Evolutionary conservation across 2,888 invertebrate genomes (phyloP).

Genomic region (Petrolisthes manimaculis): DNA sequence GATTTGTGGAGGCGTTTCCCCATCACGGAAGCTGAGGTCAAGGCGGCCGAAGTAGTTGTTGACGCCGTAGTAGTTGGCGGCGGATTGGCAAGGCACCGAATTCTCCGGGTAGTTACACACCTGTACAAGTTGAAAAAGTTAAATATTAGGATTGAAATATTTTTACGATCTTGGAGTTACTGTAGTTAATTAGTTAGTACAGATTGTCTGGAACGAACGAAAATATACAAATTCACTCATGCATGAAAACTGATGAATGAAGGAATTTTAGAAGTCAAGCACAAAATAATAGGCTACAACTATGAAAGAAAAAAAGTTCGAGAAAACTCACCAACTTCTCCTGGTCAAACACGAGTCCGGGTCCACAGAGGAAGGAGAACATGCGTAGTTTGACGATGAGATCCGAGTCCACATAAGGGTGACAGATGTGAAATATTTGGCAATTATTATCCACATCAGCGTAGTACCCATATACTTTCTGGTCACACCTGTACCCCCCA

Average conservation of each 20-base stretch:
- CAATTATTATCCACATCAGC: conserved; percentile 42
- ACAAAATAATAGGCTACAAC: background rate
- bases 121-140: background rate
- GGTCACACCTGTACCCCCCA: conserved; percentile 23
- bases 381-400: conserved; percentile 37
- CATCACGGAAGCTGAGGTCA: conserved; percentile 61
- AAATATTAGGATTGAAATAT: background rate
- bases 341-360: conserved; percentile 43
- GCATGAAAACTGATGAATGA: background rate
- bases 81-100: conserved; percentile 49
- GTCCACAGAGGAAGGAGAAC: conserved; percentile 49
- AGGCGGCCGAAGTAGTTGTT: conserved; percentile 60
- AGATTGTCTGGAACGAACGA: too few species aligned
- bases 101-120: conserved; percentile 57
- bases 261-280: background rate
- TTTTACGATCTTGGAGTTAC: background rate
- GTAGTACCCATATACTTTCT: conserved; percentile 38
- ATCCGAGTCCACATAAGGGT: conserved; percentile 44
- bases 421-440: conserved; percentile 45
- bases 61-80: conserved; percentile 53
- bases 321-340: conserved; percentile 33
- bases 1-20: conserved; percentile 15
- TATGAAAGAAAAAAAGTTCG: background rate
- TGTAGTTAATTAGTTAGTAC: too few species aligned
- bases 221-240: background rate